These are phyloP conservation scores for Atopsyche davidsoni DNA, from an alignment of 1,140 invertebrate species.

Conservation along the genomic window DNA sequence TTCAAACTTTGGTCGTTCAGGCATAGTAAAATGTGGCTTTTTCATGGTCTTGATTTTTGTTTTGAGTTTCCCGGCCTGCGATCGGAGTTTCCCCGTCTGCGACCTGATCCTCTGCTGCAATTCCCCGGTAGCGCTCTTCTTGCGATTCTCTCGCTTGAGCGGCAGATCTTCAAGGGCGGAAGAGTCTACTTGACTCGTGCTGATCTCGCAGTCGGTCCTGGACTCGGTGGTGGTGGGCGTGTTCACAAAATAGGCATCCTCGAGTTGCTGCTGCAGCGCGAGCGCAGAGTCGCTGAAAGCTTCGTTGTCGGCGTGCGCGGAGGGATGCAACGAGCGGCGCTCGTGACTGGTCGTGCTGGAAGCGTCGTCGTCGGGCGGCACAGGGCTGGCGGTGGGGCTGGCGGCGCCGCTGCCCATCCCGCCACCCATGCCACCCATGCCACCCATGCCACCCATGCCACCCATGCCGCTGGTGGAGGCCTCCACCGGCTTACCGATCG, in stretches of 20 bases:
- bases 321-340: conserved; percentile 41
- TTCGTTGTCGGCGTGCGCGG: conserved; percentile 39
- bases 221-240: conserved; percentile 53
- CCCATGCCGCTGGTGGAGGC: conserved; percentile 11
- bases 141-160: conserved; percentile 51
- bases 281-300: conserved; percentile 35
- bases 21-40: conserved; percentile 49
- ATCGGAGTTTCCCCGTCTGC: conserved; percentile 52
- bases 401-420: conserved; percentile 4
- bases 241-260: conserved; percentile 48
- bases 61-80: conserved; percentile 55
- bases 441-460: neutral
- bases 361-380: conserved; percentile 42
- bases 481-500: conserved; percentile 54
- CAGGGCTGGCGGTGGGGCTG: conserved; percentile 7
- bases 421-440: neutral
- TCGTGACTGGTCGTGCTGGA: conserved; percentile 46
- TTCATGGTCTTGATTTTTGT: conserved; percentile 54
- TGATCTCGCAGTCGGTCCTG: conserved; percentile 58
- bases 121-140: conserved; percentile 44
- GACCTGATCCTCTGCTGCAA: conserved; percentile 50
- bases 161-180: conserved; percentile 58
- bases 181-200: conserved; percentile 62
- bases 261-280: conserved; percentile 50
- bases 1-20: conserved; percentile 36